These are phyloP conservation scores for Polypterus senegalus DNA, from an alignment of 2,113 vertebrate species.

Conservation along the genomic window DNA sequence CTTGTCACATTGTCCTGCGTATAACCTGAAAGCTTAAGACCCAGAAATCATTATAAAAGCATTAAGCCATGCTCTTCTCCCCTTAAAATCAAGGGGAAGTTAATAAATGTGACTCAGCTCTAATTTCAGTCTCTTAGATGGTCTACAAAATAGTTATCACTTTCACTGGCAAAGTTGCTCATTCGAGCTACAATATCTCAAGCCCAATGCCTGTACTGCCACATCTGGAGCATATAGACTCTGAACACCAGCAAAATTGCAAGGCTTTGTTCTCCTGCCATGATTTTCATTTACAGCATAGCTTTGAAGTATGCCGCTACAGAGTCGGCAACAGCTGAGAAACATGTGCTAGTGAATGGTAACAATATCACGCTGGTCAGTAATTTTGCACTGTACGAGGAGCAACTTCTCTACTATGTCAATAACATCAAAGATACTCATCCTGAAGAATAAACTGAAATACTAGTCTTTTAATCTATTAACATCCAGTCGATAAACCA, in stretches of 20 bases:
- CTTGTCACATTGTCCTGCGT: too few relatives aligned
- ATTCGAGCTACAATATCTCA: conserved; percentile 26
- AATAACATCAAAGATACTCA: too few relatives aligned
- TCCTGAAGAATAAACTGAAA: too few relatives aligned
- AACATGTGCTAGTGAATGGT: conserved; percentile 28
- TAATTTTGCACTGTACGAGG: conserved; percentile 33
- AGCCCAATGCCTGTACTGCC: conserved; percentile 19
- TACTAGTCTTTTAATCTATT: too few relatives aligned
- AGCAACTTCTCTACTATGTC: neutral
- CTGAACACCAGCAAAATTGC: conserved; percentile 56
- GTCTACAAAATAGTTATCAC: conserved; percentile 15
- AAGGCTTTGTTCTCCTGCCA: conserved; percentile 54
- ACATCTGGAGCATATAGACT: conserved; percentile 62
- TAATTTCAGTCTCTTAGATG: conserved; percentile 13
- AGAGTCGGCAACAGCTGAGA: conserved; percentile 37
- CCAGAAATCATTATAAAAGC: too few relatives aligned
- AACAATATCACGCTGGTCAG: conserved; percentile 27
- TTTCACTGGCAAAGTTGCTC: conserved; percentile 12
- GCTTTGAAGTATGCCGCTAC: conserved; percentile 48
- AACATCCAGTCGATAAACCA: too few relatives aligned
- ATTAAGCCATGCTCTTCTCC: too few relatives aligned
- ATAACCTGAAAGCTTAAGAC: too few relatives aligned
- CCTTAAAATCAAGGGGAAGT: too few relatives aligned
- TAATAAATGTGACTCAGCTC: too few relatives aligned
- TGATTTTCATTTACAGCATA: conserved; percentile 34